Percentiles rank a stretch among this genome's conserved stretches.
phyloP scores from a whole-genome alignment of 2,797 vertebrate species.

The Sandelia bainsii region DNA sequence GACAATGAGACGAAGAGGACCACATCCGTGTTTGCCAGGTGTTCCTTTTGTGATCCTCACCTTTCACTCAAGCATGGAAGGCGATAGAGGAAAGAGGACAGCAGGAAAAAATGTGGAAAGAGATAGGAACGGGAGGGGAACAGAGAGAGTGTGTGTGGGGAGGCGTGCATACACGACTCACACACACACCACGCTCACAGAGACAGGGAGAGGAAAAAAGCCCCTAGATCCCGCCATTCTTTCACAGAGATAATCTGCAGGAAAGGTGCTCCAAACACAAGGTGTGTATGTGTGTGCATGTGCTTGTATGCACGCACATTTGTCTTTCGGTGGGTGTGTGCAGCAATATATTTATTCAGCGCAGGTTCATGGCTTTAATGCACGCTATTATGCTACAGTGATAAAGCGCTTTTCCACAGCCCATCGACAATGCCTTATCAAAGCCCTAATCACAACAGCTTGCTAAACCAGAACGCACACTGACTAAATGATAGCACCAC shows the following conservation, averaged over 20 bases:
- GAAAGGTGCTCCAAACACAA: conserved; percentile 44
- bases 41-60: conserved; percentile 85
- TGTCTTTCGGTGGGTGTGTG: conserved; percentile 61
- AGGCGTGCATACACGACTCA: conserved; percentile 14
- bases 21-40: conserved; percentile 87
- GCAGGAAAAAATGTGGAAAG: conserved; percentile 39
- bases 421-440: conserved; percentile 78
- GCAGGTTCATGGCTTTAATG: conserved; percentile 75
- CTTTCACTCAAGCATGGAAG: conserved; percentile 76
- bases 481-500: conserved; percentile 35
- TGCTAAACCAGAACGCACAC: conserved; percentile 65
- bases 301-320: conserved; percentile 18
- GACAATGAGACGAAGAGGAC: conserved; percentile 75
- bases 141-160: background rate
- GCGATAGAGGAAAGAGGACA: conserved; percentile 47
- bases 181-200: conserved; percentile 15
- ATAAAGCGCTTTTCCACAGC: conserved; percentile 77
- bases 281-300: conserved; percentile 26
- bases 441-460: conserved; percentile 58
- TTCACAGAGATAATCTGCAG: conserved; percentile 78
- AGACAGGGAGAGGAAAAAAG: conserved; percentile 51
- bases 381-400: conserved; percentile 73
- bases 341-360: conserved; percentile 70
- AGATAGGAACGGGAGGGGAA: conserved; percentile 36
- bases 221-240: conserved; percentile 76